A percentile compares a stretch with the other conserved stretches of the same genome.
Evolutionary conservation across 1,140 invertebrate genomes (phyloP).

Genomic region (Diabrotica undecimpunctata): DNA sequence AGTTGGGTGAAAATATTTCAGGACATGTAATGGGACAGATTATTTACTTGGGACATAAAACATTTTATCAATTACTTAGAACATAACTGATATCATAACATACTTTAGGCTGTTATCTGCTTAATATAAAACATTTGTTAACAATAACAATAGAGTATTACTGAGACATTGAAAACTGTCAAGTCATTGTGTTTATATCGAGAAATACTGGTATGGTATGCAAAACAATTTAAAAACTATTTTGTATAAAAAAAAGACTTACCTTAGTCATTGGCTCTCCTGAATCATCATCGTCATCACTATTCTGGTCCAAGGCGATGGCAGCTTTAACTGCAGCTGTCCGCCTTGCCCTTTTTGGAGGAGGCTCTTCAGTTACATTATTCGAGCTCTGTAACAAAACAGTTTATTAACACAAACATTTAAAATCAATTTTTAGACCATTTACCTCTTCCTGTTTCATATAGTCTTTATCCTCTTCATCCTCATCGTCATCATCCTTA

Average conservation of each 20-base stretch:
- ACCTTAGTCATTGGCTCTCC: conserved; percentile 32
- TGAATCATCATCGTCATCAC: conserved; percentile 29
- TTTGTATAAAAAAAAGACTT: background rate
- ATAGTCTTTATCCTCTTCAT: conserved; percentile 19
- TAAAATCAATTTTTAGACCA: background rate
- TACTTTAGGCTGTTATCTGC: too few species aligned
- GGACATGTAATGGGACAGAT: too few species aligned
- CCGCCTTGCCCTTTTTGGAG: conserved; percentile 34
- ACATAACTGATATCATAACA: too few species aligned
- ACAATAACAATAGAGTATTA: too few species aligned
- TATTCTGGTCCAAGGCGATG: conserved; percentile 28
- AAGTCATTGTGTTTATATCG: too few species aligned
- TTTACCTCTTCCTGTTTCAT: conserved; percentile 24
- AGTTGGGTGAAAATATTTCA: too few species aligned
- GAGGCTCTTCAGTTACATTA: conserved; percentile 36
- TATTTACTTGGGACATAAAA: too few species aligned
- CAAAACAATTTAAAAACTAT: too few species aligned
- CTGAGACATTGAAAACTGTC: too few species aligned
- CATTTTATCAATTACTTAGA: too few species aligned
- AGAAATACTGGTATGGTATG: too few species aligned
- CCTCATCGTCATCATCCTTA: conserved; percentile 18
- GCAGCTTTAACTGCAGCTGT: conserved; percentile 36
- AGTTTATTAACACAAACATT: background rate
- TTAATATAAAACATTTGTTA: too few species aligned
- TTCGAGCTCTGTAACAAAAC: conserved; percentile 15